Evolutionary conservation across 1,140 invertebrate genomes (phyloP).

Genomic region (Micrasema minimum): DNA sequence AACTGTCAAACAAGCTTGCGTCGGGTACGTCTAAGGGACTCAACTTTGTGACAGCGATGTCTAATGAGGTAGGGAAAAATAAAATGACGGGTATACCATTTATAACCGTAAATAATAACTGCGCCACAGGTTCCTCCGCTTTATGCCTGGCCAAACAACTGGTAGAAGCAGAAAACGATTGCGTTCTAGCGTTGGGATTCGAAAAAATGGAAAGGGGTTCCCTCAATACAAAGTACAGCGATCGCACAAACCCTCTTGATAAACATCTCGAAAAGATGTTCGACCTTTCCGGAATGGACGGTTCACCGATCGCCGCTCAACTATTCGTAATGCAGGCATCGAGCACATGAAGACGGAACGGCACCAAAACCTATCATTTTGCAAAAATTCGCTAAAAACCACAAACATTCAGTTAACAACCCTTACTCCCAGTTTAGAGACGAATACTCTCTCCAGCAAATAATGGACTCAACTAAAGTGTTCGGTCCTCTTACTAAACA

Average conservation of each 20-base stretch:
- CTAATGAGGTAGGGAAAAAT: conserved; percentile 96
- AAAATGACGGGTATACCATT: conserved; percentile 96
- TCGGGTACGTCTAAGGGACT: conserved; percentile 98
- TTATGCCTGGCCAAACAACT: conserved; percentile 91
- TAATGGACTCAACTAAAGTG: conserved; percentile 85
- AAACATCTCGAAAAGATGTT: conserved; percentile 90
- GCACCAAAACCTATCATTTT: conserved; percentile 91
- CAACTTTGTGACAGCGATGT: conserved; percentile 94
- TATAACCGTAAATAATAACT: conserved; percentile 99
- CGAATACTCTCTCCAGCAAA: conserved; percentile 90
- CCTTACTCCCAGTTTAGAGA: conserved; percentile 94
- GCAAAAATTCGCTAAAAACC: conserved; percentile 99
- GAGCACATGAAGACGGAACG: conserved; percentile 98
- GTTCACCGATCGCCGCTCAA: conserved; percentile 90
- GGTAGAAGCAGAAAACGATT: conserved; percentile 87
- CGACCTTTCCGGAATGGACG: conserved; percentile 81
- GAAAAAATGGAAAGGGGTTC: conserved; percentile 98
- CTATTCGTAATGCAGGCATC: conserved; percentile 94
- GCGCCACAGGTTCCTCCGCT: conserved; percentile 95
- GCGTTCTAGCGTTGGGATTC: conserved; percentile 94
- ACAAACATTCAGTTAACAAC: conserved; percentile 96
- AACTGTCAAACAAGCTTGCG: conserved; percentile 87
- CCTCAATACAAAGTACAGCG: conserved; percentile 81
- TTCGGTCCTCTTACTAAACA: conserved; percentile 93
- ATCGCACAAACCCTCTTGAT: conserved; percentile 94